These are phyloP conservation scores for Promerops cafer DNA, from an alignment of 2,113 vertebrate species.

Conservation along the genomic window DNA sequence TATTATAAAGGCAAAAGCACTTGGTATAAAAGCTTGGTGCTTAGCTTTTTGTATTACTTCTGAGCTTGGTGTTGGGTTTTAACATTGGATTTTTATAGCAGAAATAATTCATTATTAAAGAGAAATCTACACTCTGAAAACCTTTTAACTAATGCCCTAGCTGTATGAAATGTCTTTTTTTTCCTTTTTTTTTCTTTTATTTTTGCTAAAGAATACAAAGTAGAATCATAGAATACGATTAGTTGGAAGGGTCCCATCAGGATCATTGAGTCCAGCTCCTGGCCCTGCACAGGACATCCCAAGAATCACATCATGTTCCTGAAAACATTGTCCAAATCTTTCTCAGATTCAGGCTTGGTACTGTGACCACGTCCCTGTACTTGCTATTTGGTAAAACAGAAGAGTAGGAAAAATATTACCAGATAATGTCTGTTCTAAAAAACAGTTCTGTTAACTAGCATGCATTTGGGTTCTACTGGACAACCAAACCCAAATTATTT, in stretches of 20 bases:
- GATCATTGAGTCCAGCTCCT: neutral
- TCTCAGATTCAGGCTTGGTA: neutral
- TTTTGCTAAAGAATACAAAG: neutral
- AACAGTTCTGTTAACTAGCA: neutral
- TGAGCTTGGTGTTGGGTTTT: neutral
- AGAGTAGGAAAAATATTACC: neutral
- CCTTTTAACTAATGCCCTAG: neutral
- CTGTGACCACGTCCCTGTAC: neutral
- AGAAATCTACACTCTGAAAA: neutral
- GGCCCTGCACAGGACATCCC: neutral
- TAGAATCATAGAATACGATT: neutral
- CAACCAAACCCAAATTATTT: neutral
- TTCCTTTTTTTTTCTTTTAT: rapidly evolving
- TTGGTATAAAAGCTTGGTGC: neutral
- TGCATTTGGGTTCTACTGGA: neutral
- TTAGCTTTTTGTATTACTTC: neutral
- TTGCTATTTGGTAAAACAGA: neutral
- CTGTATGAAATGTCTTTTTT: neutral
- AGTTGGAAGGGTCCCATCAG: neutral
- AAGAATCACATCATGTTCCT: neutral
- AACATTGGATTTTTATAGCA: neutral
- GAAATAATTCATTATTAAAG: neutral
- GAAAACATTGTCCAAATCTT: neutral
- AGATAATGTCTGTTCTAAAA: neutral
- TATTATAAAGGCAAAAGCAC: neutral